A percentile compares a stretch with the other conserved stretches of the same genome.
These are phyloP conservation scores for Pogonocherus hispidulus DNA, from an alignment of 2,888 invertebrate genomes.

Conservation along the genomic window DNA sequence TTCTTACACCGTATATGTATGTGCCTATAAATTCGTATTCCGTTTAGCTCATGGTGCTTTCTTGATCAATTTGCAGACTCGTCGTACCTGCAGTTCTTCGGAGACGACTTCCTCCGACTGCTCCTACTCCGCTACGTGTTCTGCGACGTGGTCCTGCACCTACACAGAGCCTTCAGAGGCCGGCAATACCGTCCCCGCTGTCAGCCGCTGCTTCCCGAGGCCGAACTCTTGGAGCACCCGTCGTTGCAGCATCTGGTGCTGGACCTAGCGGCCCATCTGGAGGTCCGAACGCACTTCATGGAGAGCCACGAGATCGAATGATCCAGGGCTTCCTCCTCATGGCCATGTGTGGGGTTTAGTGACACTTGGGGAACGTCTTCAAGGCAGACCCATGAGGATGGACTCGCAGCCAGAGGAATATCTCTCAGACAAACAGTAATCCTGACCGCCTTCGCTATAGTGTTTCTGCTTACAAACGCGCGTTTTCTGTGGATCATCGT, in stretches of 20 bases:
- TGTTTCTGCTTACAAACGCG: conserved; percentile 53
- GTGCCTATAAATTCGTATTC: no score
- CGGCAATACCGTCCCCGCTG: conserved; percentile 89
- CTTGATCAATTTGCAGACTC: conserved; percentile 70
- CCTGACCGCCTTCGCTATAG: conserved; percentile 53
- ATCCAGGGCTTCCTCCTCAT: conserved; percentile 72
- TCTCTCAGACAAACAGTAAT: conserved; percentile 42
- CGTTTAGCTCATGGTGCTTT: background rate
- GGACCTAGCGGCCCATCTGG: conserved; percentile 86
- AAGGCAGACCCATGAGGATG: conserved; percentile 60
- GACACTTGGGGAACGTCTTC: conserved; percentile 54
- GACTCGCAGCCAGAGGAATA: conserved; percentile 38
- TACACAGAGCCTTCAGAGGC: conserved; percentile 88
- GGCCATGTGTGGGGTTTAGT: conserved; percentile 65
- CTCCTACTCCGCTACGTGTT: conserved; percentile 92
- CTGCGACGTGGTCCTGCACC: conserved; percentile 90
- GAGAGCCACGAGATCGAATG: conserved; percentile 76
- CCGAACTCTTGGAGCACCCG: conserved; percentile 88
- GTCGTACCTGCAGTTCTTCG: conserved; percentile 88
- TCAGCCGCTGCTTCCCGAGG: conserved; percentile 88
- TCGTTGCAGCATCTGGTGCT: conserved; percentile 83
- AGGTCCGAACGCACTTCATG: conserved; percentile 82
- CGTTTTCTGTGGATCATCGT: conserved; percentile 47
- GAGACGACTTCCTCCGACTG: conserved; percentile 94
- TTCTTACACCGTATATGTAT: no score